A percentile compares a stretch with the other conserved stretches of the same genome.
phyloP scores from a whole-genome alignment of 2,888 invertebrate species.

The Spodoptera exigua region DNA sequence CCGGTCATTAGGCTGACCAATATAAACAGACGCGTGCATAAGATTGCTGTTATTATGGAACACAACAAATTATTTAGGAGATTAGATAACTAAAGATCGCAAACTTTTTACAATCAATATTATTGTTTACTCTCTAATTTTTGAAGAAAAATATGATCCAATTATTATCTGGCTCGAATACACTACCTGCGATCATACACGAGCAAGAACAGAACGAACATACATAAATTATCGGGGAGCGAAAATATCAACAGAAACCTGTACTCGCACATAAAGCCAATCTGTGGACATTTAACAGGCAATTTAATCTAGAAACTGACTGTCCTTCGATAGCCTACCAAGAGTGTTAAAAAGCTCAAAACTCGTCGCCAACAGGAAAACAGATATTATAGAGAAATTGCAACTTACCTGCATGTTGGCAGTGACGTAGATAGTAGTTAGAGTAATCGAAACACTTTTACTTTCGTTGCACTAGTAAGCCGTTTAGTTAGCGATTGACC shows the following conservation, averaged over 20 bases:
- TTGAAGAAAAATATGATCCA: constrained; percentile 5
- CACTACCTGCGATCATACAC: not conserved
- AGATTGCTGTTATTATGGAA: constrained; percentile 31
- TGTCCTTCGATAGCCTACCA: constrained; percentile 68
- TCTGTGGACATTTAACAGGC: constrained; percentile 41
- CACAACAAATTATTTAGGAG: constrained; percentile 41
- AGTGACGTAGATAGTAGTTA: constrained; percentile 44
- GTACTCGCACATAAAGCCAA: constrained; percentile 30
- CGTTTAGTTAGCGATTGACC: constrained; percentile 69
- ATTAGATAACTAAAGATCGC: constrained; percentile 38
- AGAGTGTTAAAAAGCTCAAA: constrained; percentile 56
- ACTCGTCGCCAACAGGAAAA: constrained; percentile 62
- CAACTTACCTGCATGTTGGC: constrained; percentile 81
- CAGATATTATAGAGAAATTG: constrained; percentile 66
- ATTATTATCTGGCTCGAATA: not conserved
- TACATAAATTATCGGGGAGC: constrained; percentile 11
- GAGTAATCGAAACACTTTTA: constrained; percentile 75
- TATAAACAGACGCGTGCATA: constrained; percentile 47
- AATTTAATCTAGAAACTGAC: constrained; percentile 61
- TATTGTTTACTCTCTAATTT: constrained; percentile 18
- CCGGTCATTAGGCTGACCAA: constrained; percentile 21
- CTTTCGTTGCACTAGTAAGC: constrained; percentile 70
- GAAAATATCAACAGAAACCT: constrained; percentile 40
- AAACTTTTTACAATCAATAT: constrained; percentile 22
- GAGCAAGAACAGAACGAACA: constrained; percentile 6